These are phyloP conservation scores for Bombus pascuorum DNA, from an alignment of 1,140 invertebrate species.

Conservation along the genomic window DNA sequence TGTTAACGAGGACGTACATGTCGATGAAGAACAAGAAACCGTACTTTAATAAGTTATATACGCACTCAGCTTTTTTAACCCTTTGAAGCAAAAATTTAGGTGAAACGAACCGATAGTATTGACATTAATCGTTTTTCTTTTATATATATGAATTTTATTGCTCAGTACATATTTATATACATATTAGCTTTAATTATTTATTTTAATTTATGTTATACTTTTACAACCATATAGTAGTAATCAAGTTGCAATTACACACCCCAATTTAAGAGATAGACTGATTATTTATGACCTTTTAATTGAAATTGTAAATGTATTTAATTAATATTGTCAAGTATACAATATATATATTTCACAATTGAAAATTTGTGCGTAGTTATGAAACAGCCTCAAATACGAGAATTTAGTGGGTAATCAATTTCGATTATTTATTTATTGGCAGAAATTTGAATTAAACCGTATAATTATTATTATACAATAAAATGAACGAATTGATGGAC, in stretches of 20 bases:
- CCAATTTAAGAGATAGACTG: not conserved
- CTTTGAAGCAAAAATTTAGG: slow-evolving; percentile 43
- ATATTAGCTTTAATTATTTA: not conserved
- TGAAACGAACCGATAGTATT: not conserved
- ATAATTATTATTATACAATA: not conserved
- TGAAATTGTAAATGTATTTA: slow-evolving; percentile 12
- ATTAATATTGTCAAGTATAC: not conserved
- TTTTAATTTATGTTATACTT: slow-evolving; percentile 4
- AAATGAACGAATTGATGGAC: not conserved
- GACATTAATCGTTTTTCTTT: not conserved
- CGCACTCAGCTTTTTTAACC: slow-evolving; percentile 40
- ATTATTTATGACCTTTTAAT: slow-evolving; percentile 29
- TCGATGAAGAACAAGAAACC: slow-evolving; percentile 19
- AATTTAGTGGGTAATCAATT: not conserved
- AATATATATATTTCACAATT: slow-evolving; percentile 13
- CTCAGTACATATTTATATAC: not conserved
- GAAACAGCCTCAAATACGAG: not conserved
- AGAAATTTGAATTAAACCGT: not conserved
- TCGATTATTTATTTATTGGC: not conserved
- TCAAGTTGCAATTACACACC: not conserved
- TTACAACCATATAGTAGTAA: not conserved
- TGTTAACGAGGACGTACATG: slow-evolving; percentile 71
- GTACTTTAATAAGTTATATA: slow-evolving; percentile 22
- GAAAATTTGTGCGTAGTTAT: not conserved
- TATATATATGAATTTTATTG: not conserved